Percentiles rank a stretch among this genome's conserved stretches.
phyloP scores from a whole-genome alignment of 2,113 vertebrate species.

The Neotoma lepida region DNA sequence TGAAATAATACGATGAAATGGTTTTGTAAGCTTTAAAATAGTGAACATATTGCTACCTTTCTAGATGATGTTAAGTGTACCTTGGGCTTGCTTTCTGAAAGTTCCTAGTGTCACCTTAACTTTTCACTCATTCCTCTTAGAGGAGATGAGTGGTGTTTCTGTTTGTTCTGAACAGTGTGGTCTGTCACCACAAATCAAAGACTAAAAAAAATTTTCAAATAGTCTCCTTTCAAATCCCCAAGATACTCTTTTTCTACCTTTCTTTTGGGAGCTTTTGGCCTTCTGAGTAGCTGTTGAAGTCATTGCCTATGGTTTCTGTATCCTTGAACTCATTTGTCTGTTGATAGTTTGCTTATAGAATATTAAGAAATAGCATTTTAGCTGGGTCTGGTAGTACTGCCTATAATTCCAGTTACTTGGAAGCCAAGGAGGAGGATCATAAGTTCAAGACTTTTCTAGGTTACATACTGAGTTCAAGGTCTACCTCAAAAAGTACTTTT shows the following conservation, averaged over 20 bases:
- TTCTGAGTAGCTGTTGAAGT: no score
- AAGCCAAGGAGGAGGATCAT: neutral
- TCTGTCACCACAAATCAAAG: conserved; percentile 25
- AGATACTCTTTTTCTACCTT: conserved; percentile 8
- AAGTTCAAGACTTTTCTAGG: neutral
- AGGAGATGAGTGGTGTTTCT: neutral
- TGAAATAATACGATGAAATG: neutral
- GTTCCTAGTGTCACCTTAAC: neutral
- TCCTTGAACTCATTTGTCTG: neutral
- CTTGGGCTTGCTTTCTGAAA: neutral
- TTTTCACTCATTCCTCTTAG: neutral
- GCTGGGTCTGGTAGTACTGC: neutral
- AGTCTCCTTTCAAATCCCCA: neutral
- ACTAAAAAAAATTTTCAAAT: neutral
- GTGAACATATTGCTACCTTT: neutral
- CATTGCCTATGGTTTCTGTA: neutral
- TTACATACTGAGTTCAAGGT: neutral
- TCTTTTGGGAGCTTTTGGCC: neutral
- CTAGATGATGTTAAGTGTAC: neutral
- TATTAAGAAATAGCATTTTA: neutral
- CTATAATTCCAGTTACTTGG: neutral
- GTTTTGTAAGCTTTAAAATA: neutral
- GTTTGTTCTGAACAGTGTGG: neutral
- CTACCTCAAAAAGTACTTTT: neutral
- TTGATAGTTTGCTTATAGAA: neutral